phyloP scores from a whole-genome alignment of 1,140 invertebrate genomes.

The Trichoplusia ni region DNA sequence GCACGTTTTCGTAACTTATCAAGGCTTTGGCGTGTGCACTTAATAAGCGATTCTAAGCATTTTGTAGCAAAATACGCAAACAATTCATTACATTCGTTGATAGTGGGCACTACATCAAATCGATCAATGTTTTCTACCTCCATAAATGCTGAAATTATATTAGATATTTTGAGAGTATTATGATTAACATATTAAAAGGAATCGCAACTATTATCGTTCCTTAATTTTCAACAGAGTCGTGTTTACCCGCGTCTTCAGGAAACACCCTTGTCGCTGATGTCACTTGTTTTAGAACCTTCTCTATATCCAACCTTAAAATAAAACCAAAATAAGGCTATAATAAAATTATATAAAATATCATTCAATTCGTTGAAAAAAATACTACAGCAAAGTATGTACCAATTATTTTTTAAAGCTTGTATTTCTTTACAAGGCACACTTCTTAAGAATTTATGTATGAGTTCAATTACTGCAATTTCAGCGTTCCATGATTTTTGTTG shows the following conservation, averaged over 20 bases:
- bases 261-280: slow-evolving; percentile 82
- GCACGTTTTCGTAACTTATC: slow-evolving; percentile 85
- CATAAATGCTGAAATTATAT: slow-evolving; percentile 81
- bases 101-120: slow-evolving; percentile 83
- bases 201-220: too few species aligned
- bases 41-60: slow-evolving; percentile 86
- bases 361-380: too few species aligned
- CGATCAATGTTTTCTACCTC: slow-evolving; percentile 83
- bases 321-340: too few species aligned
- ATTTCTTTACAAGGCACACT: slow-evolving; percentile 82
- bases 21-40: slow-evolving; percentile 86
- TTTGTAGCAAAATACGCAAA: slow-evolving; percentile 89
- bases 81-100: slow-evolving; percentile 88
- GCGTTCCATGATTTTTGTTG: slow-evolving; percentile 78
- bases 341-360: too few species aligned
- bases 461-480: slow-evolving; percentile 86
- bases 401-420: slow-evolving; percentile 83
- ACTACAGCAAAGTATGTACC: slow-evolving; percentile 74
- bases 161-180: too few species aligned
- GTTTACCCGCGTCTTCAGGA: slow-evolving; percentile 80
- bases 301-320: slow-evolving; percentile 79
- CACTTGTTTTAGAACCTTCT: slow-evolving; percentile 82
- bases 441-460: slow-evolving; percentile 87
- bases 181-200: too few species aligned
- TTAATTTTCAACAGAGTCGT: too few species aligned